A percentile compares a stretch with the other conserved stretches of the same genome.
phyloP scores from a whole-genome alignment of 2,888 invertebrate genomes.

The Limenitis camilla region DNA sequence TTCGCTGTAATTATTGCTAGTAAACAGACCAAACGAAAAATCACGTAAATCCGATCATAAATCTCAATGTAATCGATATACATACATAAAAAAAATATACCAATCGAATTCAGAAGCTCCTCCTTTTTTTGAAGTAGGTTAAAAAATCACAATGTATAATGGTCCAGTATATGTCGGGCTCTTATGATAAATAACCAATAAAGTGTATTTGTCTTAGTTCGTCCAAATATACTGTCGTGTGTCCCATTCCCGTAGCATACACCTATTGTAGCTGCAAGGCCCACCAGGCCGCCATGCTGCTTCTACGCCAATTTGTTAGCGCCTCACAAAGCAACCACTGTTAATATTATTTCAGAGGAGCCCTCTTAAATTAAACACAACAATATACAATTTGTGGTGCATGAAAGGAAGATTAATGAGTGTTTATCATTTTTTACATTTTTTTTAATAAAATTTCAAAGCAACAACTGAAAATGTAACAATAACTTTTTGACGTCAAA shows the following conservation, averaged over 20 bases:
- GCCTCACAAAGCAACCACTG: slow-evolving; percentile 58
- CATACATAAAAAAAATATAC: too few relatives aligned
- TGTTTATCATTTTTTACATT: slow-evolving; percentile 14
- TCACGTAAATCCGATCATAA: too few relatives aligned
- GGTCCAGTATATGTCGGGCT: too few relatives aligned
- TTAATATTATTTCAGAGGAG: slow-evolving; percentile 50
- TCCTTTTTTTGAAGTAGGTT: too few relatives aligned
- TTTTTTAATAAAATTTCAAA: neutral
- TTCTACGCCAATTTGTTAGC: slow-evolving; percentile 57
- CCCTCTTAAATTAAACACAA: slow-evolving; percentile 52
- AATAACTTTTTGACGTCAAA: too few relatives aligned
- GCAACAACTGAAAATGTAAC: neutral
- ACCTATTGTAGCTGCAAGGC: slow-evolving; percentile 18
- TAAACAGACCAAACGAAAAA: too few relatives aligned
- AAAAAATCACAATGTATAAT: too few relatives aligned
- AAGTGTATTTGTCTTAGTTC: neutral
- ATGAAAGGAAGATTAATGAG: slow-evolving; percentile 25
- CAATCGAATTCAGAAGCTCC: too few relatives aligned
- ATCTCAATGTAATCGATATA: too few relatives aligned
- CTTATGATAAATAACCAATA: too few relatives aligned
- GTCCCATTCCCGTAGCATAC: slow-evolving; percentile 2
- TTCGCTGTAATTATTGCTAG: too few relatives aligned
- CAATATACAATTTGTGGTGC: slow-evolving; percentile 40
- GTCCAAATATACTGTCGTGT: neutral
- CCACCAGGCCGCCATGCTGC: slow-evolving; percentile 25